Percentiles rank a stretch among this genome's conserved stretches.
Evolutionary conservation across 2,113 vertebrate species (phyloP).

Genomic region (Phalacrocorax carbo): DNA sequence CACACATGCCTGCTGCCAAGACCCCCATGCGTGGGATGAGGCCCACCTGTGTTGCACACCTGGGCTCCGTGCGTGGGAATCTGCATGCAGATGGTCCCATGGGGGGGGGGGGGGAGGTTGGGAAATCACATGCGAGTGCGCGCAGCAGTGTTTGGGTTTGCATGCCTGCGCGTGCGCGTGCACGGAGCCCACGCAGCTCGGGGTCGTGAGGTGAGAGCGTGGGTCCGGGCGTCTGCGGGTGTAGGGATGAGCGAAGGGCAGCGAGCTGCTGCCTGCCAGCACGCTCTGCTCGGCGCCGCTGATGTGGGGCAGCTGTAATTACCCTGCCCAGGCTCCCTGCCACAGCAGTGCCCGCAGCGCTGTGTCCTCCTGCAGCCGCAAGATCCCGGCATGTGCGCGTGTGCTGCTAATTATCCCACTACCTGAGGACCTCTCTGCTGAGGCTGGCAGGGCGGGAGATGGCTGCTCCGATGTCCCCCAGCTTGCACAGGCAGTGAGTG

Average conservation of each 20-base stretch:
- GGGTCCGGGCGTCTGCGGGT: background rate
- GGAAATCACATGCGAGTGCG: background rate
- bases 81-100: background rate
- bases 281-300: background rate
- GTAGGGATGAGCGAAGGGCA: background rate
- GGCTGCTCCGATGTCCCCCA: background rate
- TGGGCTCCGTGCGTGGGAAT: background rate
- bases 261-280: background rate
- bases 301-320: background rate
- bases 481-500: background rate
- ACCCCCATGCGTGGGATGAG: background rate
- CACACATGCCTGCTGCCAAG: accelerated
- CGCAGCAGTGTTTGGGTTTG: background rate
- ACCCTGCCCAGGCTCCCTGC: background rate
- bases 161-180: background rate
- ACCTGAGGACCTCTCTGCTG: background rate
- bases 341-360: background rate
- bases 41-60: background rate
- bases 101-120: background rate
- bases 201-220: background rate
- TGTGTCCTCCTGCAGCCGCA: background rate
- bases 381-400: accelerated
- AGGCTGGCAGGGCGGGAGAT: background rate
- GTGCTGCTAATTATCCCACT: background rate
- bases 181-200: background rate